These are phyloP conservation scores for Dendroctonus valens DNA, from an alignment of 1,140 invertebrate species.

Conservation along the genomic window DNA sequence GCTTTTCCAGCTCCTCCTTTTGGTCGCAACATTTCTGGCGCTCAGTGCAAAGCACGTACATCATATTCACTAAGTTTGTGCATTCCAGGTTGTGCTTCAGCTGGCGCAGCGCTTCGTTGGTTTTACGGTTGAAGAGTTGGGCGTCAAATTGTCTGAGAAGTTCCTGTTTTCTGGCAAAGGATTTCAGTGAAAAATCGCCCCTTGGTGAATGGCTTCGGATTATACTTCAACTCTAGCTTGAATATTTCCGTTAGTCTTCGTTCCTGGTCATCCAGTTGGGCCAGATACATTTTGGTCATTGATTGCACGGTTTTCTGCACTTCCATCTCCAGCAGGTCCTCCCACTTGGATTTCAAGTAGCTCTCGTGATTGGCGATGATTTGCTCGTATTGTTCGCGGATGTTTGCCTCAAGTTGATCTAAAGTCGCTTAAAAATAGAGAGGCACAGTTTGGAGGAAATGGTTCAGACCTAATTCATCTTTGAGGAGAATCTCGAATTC, in stretches of 20 bases:
- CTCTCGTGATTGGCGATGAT: constrained; percentile 6
- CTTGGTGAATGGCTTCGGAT: not conserved
- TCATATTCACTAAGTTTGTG: constrained; percentile 50
- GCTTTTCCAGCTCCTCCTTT: constrained; percentile 41
- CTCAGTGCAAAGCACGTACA: constrained; percentile 51
- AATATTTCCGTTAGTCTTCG: constrained; percentile 20
- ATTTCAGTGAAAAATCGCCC: constrained; percentile 1
- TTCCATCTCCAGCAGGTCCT: constrained; percentile 8
- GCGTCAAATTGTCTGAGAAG: constrained; percentile 32
- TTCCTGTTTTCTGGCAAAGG: constrained; percentile 24
- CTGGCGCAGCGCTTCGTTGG: constrained; percentile 38
- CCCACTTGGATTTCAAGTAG: constrained; percentile 9
- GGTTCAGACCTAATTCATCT: constrained; percentile 29
- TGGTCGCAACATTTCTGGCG: constrained; percentile 46
- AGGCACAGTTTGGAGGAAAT: not conserved
- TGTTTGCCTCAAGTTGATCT: constrained; percentile 12
- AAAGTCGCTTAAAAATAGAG: not conserved
- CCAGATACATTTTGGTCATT: constrained; percentile 16
- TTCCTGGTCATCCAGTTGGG: constrained; percentile 23
- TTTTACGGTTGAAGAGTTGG: constrained; percentile 35
- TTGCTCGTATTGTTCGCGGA: constrained; percentile 13
- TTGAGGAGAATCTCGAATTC: constrained; percentile 43
- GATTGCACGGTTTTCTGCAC: constrained; percentile 19
- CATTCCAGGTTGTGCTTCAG: constrained; percentile 49
- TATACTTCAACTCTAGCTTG: constrained; percentile 37